Evolutionary conservation across 2,888 invertebrate genomes (phyloP), one percentile per base, ranked within the genome.

Genomic region (Microchrysa polita): DNA sequence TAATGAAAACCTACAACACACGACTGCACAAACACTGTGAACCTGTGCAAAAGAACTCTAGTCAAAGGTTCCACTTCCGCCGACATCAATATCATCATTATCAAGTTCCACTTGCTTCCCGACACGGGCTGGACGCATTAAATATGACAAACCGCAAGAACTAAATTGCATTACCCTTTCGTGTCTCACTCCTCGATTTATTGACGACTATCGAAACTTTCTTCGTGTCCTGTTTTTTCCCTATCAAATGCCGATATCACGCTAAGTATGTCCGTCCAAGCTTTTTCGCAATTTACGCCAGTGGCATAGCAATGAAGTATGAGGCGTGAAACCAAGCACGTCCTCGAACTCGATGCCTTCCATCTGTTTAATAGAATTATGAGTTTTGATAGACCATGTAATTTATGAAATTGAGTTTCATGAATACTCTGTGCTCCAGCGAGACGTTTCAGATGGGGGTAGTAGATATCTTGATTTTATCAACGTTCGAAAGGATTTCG

Each of bases 351-450:
- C 27, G 27, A 34, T 34, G 27, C 27, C 27, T 34, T 34, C 55
- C 59, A 71, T 71, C 71, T 55, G 40, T 59, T 71, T 71, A 71
- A 71, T 71, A 59, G 71, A 71, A 71, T 71, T 71, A 71, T 71
- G 71, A 71, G 59, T 42, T 59, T 57, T 59, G 71, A 71, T 71
- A 57, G 20, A 71, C 16, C 71, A 34, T 44, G 59, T 59, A 71
- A 71, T 71, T 71, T 71, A 59, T 44, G 71, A 71, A 71, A 71
- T 71, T 71, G 71, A 71, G 59, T 71, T 71, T 71, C 59, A 71
- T 69, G 67, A 53, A 16, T 69, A 55, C 48, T 69, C 40, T 23
- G 34, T 23, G 34, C 22, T 69, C 34, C 48, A 52, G 34, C 48
- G 14, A 18, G 22, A n/a, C n/a, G 18, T 52, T n/a, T 44, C 10